Base-by-base conservation (phyloP, 2,888 invertebrate species). In the Chrysolina oricalcia region DNA sequence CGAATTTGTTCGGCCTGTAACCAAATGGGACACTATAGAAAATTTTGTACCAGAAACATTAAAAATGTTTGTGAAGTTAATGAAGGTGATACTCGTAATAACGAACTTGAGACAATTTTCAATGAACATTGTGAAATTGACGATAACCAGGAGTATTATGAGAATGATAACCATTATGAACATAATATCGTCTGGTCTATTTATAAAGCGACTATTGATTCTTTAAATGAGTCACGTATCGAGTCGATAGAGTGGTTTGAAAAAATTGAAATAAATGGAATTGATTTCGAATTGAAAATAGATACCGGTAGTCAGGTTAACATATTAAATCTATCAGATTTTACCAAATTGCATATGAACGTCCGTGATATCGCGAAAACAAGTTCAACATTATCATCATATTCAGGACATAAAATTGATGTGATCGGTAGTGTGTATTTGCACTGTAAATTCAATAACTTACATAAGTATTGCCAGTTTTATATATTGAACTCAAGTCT, bases 241-340 rank as follows among this genome's bases (percentile, higher is more conserved):
- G 35, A 46, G 4, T 46, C 62, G 1, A 62, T 62, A 11, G 62
- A 62, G 62, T 62, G 62, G 62, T 23, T 62, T 6, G 35, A 62
- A 62, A 11, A 19, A 8, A 19, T 62, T 35, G 1, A 35, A 62
- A 23, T 62, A 19, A 23, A 62, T 8, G 35, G 35, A 6, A 35
- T 35, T 8, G 46, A 46, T 21, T 17, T 68, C 3, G 46, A 69
- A 9, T 35, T 69, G 23, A 73, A 73, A 69, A 69, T 73, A 46
- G 73, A 70, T 50, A 73, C 70, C 21, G 73, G 73, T 23, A 73
- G 70, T 62, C 64, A 73, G 50, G 73, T 70, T 8, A 73, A 69
- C 23, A 70, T 73, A 15, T n/a, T 73, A 17, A 70, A 69, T 64
- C 23, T 21, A 4, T 70, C 13, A 13, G 69, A 73, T 56, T 73